Evolutionary conservation across 2,113 vertebrate genomes (phyloP).

Genomic region (Clarias magur): DNA sequence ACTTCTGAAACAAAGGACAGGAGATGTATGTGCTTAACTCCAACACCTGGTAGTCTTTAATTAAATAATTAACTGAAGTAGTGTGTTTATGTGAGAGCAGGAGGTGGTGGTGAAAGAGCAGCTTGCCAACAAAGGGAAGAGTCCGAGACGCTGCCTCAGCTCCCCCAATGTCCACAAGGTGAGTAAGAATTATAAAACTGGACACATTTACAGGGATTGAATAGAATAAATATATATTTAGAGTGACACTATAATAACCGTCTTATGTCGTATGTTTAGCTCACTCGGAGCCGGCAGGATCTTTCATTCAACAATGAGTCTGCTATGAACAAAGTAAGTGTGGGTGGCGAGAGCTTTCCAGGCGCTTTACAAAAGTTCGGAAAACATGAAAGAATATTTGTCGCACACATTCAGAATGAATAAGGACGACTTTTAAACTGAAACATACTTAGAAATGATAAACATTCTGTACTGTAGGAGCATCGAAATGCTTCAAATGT

Average conservation of each 20-base stretch:
- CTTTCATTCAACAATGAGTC: conserved; percentile 79
- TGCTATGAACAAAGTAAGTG: conserved; percentile 76
- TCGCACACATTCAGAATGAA: neutral
- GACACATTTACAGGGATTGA: neutral
- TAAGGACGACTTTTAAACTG: neutral
- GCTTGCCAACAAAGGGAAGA: conserved; percentile 82
- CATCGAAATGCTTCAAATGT: no score
- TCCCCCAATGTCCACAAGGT: conserved; percentile 91
- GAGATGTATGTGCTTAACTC: no score
- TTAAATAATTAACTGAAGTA: neutral
- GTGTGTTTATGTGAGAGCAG: conserved; percentile 68
- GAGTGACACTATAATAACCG: neutral
- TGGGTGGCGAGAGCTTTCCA: neutral
- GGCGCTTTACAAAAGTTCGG: neutral
- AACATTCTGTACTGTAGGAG: no score
- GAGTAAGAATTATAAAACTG: conserved; percentile 47
- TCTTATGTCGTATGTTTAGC: conserved; percentile 63
- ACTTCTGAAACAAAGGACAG: no score
- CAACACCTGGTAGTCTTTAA: neutral
- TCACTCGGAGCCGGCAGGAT: conserved; percentile 93
- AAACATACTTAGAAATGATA: neutral
- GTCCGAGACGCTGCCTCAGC: conserved; percentile 84
- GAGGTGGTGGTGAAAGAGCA: conserved; percentile 95
- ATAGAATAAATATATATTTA: neutral
- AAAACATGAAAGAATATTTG: neutral